Evolutionary conservation across 2,797 vertebrate genomes (phyloP), one percentile per base, ranked within the genome.

Genomic region (Odontamblyopus lacepedii): DNA sequence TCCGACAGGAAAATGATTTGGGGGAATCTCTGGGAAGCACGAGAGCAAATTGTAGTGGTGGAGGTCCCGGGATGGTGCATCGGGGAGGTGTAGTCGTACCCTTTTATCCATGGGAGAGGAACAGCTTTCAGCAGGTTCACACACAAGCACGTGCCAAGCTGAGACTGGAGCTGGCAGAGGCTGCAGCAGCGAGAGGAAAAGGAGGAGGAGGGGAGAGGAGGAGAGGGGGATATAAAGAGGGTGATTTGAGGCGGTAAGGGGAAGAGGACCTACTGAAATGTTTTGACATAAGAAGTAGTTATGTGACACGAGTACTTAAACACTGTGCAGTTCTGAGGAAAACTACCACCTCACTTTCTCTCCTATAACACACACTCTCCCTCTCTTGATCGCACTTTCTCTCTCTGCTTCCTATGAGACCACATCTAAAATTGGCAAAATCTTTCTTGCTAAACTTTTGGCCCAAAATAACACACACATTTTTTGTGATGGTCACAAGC

Each of bases 281-380:
- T 89, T 89, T 90, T 90, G 88, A 91, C 88, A 87, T 72, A 62
- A 87, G 80, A 84, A 74, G 88, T 75, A 80, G 85, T 83, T 87
- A 87, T 84, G 79, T 90, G 86, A 89, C 84, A 88, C 64, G 83
- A 83, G 80, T 88, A 77, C 84, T 89, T 89, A 85, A 89, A 89
- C 74, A 79, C 60, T 60, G 70, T 71, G 82, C 50, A 32, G 65
- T 69, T 83, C 75, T 85, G 79, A 87, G 83, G 78, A 75, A 80
- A 84, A 76, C 80, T 68, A 41, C 32, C 5, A 44, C 66, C 71
- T 35, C 75, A 51, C 59, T 38, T 27, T 13, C 70, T 63, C 69
- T 32, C 55, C 65, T 63, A 67, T 75, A 2, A 19, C 23, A 9
- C 38, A 57, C 4, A 70, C 48, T 29, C 63, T 12, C 57, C 9